These are phyloP conservation scores for Corynorhinus townsendii DNA, from an alignment of 2,113 vertebrate species.

Conservation along the genomic window DNA sequence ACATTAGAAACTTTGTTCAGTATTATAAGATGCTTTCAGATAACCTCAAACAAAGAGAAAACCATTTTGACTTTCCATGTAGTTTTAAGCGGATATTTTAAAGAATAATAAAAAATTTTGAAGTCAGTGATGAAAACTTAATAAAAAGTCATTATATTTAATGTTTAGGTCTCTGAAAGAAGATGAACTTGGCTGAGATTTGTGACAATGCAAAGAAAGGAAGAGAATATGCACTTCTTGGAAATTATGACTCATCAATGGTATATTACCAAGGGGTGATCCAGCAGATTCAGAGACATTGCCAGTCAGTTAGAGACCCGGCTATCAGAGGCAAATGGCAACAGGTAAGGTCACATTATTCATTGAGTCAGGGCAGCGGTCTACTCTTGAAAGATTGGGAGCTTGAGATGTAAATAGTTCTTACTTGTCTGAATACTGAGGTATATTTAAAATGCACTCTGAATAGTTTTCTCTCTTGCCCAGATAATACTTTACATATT, in stretches of 20 bases:
- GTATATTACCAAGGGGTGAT: constrained; percentile 98
- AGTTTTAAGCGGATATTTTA: constrained; percentile 30
- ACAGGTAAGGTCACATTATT: constrained; percentile 82
- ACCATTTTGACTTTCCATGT: not conserved
- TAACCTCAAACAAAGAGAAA: constrained; percentile 28
- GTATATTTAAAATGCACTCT: not conserved
- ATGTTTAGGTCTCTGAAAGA: constrained; percentile 75
- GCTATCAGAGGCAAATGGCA: constrained; percentile 93
- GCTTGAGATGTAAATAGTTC: not conserved
- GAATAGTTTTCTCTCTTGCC: not conserved
- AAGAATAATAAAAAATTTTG: constrained; percentile 14
- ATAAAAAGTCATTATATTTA: constrained; percentile 59
- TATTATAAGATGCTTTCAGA: not conserved
- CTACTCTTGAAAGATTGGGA: not conserved
- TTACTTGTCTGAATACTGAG: not conserved
- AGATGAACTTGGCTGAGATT: constrained; percentile 96
- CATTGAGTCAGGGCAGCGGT: fast-evolving
- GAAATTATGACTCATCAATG: constrained; percentile 96
- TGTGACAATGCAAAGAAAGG: constrained; percentile 97
- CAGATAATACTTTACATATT: not conserved
- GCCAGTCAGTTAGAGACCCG: constrained; percentile 91
- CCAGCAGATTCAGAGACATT: constrained; percentile 96
- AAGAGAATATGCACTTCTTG: constrained; percentile 95
- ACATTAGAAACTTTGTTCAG: not conserved
- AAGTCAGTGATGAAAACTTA: not conserved